Base-by-base conservation (phyloP, 2,888 invertebrate species). In the Camptogramma bilineatum region DNA sequence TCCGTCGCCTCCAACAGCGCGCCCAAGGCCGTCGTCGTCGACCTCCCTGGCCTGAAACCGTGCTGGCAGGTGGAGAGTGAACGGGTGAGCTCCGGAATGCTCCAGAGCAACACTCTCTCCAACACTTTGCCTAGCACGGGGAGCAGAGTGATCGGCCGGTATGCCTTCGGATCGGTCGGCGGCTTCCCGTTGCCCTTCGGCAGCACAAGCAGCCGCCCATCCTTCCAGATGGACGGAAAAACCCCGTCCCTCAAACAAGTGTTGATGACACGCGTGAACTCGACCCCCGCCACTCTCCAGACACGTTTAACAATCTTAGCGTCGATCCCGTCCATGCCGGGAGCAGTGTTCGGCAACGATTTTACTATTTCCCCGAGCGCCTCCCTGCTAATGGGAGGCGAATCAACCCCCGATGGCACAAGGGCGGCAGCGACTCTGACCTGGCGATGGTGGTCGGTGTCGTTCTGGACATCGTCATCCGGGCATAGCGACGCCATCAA, bases 141-240 rank as follows among this genome's bases (percentile, higher is more conserved):
- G 0, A 82, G 73, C 0, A 82, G 61, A 0, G 80, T 77, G 0
- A 81, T 73, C 0, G 81, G 77, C 1, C 78, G 57, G 13, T 79
- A 81, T 1, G 24, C 24, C 18, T 34, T 52, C 0, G 52, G 52
- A 10, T 52, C 52, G 4, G 28, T 39, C 39, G 52, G 39, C 31
- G 52, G 39, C 39, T 19, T 52, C 2, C 39, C 52, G 34, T 52
- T 52, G 39, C 39, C 39, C 39, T 52, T 51, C 2, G 51, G 51
- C 17, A 51, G 17, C 1, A 51, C 18, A 16, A 51, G 4, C 8
- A 51, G 3, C 13, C 34, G 13, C 13, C 13, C 34, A 13, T 39
- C 34, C 13, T 39, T 39, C 34, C 34, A 39, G 2, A 39, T 39
- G 13, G 34, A 39, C 0, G 34, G 34, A 4, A 39, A 39, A 1